Percentiles rank a stretch among this genome's conserved stretches.
Evolutionary conservation across 2,888 invertebrate species (phyloP).

Genomic region (Lithophane socia): DNA sequence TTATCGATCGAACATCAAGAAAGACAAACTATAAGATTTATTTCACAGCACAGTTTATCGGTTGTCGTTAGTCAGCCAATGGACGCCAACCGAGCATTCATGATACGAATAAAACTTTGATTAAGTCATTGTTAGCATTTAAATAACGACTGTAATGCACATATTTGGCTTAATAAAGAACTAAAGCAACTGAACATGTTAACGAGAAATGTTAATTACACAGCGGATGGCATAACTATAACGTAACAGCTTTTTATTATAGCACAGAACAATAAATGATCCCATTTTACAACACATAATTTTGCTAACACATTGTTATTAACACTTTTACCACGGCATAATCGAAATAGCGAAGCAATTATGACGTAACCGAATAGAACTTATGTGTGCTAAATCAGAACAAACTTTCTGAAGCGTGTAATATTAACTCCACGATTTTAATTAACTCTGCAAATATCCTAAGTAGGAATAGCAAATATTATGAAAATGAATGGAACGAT

Average conservation of each 20-base stretch:
- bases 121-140: slow-evolving; percentile 51
- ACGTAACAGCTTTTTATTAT: slow-evolving; percentile 56
- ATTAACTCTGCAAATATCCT: slow-evolving; percentile 53
- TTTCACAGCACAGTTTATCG: slow-evolving; percentile 51
- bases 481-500: slow-evolving; percentile 42
- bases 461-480: slow-evolving; percentile 40
- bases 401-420: slow-evolving; percentile 48
- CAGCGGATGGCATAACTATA: slow-evolving; percentile 53
- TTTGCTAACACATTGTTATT: slow-evolving; percentile 67
- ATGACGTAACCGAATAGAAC: slow-evolving; percentile 58
- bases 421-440: slow-evolving; percentile 55
- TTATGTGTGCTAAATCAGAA: slow-evolving; percentile 48
- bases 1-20: slow-evolving; percentile 77
- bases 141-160: slow-evolving; percentile 46
- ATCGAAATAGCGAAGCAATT: slow-evolving; percentile 63
- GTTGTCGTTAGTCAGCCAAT: slow-evolving; percentile 48
- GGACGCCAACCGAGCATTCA: slow-evolving; percentile 46
- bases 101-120: slow-evolving; percentile 47
- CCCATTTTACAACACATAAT: slow-evolving; percentile 62
- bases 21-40: slow-evolving; percentile 60
- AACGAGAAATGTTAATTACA: slow-evolving; percentile 61
- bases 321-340: slow-evolving; percentile 57
- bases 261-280: slow-evolving; percentile 57
- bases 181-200: slow-evolving; percentile 44
- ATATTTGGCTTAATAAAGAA: slow-evolving; percentile 45